Evolutionary conservation across 2,888 invertebrate species (phyloP), one percentile per base, ranked within the genome.

Genomic region (Ephialtes manifestator): DNA sequence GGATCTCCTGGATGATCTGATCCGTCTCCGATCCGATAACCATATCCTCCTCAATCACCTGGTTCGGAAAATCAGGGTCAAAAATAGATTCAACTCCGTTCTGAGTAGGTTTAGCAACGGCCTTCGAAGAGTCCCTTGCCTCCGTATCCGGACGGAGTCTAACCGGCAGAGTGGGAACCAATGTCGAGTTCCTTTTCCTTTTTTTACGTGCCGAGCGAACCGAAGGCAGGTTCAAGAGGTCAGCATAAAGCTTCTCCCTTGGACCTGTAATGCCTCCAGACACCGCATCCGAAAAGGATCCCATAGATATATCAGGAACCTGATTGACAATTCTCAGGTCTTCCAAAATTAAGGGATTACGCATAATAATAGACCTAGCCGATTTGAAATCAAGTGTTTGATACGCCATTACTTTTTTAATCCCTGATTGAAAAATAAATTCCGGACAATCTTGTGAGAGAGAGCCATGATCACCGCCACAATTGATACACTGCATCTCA

Each of bases 221-320:
- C 4, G 67, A 67, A 20, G 67, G 67, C 20, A 43, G 20, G 20
- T 43, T 67, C 43, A 67, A 20, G 7, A 67, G 43, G 11, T 67
- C 67, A 11, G 18, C 39, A 39, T 67, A 46, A 35, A 43, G 18
- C 43, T 20, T 24, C 24, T 24, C 24, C 24, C 24, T 24, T 24
- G 24, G 24, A 2, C 24, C 24, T 24, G 24, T 24, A 24, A 1
- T 24, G 24, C 24, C 24, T 24, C 24, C 24, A 24, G 24, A 24
- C 24, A 24, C 24, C 24, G 20, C 46, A 11, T 46, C 46, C 11
- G 46, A 43, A 10, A 67, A 67, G 43, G n/a, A 18, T 8, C 67
- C 24, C 11, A 67, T 20, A 11, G 67, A 67, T 11, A 67, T 39
- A 18, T 67, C 46, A 7, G 43, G 46, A 24, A 20, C 15, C 43